phyloP scores from a whole-genome alignment of 2,888 invertebrate species.

The Ochropleura plecta region DNA sequence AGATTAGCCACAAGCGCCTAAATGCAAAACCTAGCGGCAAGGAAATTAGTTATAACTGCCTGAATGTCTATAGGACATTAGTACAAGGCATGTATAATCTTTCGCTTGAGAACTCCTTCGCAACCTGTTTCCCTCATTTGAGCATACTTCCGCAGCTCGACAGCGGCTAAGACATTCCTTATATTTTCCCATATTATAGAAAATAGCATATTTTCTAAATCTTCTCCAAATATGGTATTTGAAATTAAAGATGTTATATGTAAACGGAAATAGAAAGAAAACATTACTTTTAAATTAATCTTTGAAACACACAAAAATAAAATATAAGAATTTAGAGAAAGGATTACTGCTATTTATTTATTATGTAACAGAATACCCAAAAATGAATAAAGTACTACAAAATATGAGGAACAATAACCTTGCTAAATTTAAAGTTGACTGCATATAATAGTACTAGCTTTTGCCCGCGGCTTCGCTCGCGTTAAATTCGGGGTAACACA shows the following conservation, averaged over 20 bases:
- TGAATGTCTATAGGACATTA: slow-evolving; percentile 33
- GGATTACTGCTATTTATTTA: too few relatives aligned
- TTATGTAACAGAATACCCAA: background rate
- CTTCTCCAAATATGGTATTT: slow-evolving; percentile 10
- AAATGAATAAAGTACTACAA: background rate
- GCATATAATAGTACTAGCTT: background rate
- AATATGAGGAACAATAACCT: background rate
- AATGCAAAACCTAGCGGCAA: slow-evolving; percentile 41
- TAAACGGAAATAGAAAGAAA: background rate
- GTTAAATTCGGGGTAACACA: too few relatives aligned
- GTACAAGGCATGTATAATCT: slow-evolving; percentile 53
- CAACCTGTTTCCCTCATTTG: slow-evolving; percentile 61
- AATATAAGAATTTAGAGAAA: background rate
- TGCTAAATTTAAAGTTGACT: slow-evolving; percentile 11
- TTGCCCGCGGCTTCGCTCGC: too few relatives aligned
- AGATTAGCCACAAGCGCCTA: slow-evolving; percentile 1
- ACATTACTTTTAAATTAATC: background rate
- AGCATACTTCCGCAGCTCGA: slow-evolving; percentile 59
- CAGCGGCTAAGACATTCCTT: slow-evolving; percentile 50
- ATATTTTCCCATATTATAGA: slow-evolving; percentile 51
- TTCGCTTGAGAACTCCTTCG: slow-evolving; percentile 60
- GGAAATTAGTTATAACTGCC: slow-evolving; percentile 54
- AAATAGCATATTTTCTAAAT: background rate
- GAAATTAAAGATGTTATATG: too few relatives aligned
- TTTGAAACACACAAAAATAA: background rate